A percentile compares a stretch with the other conserved stretches of the same genome.
Evolutionary conservation across 2,888 invertebrate genomes (phyloP).

Genomic region (Odontothrips loti): DNA sequence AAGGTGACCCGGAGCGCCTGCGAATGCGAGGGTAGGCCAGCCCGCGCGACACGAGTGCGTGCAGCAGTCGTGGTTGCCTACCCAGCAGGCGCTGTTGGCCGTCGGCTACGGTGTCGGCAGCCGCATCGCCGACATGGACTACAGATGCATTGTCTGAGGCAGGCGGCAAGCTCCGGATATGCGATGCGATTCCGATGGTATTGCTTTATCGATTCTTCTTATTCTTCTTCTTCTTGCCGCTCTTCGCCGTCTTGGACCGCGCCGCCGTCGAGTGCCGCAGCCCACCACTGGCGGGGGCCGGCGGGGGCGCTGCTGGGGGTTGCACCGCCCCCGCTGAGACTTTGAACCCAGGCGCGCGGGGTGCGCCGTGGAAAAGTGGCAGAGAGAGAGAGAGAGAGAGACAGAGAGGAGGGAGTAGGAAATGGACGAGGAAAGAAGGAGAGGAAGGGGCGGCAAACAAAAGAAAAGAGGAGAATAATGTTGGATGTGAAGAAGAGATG

Average conservation of each 20-base stretch:
- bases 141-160: not conserved
- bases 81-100: not conserved
- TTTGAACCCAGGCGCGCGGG: no score
- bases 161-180: not conserved
- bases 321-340: no score
- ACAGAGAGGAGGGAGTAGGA: not conserved
- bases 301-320: no score
- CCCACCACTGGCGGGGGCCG: no score
- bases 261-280: not conserved
- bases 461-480: constrained; percentile 15
- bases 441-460: not conserved
- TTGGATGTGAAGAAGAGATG: not conserved
- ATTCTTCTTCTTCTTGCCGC: not conserved
- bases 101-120: no score
- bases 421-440: not conserved
- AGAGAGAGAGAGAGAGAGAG: not conserved
- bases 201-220: constrained; percentile 6
- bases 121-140: no score
- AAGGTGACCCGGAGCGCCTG: not conserved
- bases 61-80: no score
- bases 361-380: not conserved
- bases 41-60: no score
- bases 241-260: not conserved
- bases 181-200: not conserved
- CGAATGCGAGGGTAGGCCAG: no score